phyloP scores from a whole-genome alignment of 2,113 vertebrate genomes.

The Pangasianodon gigas region DNA sequence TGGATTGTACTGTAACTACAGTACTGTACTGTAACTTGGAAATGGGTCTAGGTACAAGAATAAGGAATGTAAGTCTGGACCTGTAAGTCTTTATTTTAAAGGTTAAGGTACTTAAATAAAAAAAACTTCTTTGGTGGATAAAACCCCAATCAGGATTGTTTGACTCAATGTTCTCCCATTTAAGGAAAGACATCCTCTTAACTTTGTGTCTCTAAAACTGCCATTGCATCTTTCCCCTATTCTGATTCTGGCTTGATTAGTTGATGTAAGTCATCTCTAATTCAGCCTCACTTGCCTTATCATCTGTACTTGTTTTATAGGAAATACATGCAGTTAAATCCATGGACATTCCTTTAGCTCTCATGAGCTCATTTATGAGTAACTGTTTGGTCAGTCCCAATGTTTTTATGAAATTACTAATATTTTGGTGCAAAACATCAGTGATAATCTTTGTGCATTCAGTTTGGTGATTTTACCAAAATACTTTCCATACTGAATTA shows the following conservation, averaged over 20 bases:
- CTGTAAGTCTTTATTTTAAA: not conserved
- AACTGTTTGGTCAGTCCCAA: not conserved
- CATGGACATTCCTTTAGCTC: not conserved
- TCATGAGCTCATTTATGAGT: not conserved
- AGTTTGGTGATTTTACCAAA: no score
- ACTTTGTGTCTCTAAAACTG: not conserved
- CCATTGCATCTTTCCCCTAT: not conserved
- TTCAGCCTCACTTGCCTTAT: not conserved
- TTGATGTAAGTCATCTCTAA: not conserved
- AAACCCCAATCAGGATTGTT: not conserved
- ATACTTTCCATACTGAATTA: not conserved
- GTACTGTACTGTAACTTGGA: not conserved
- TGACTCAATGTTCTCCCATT: not conserved
- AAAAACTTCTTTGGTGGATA: not conserved
- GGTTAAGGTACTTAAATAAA: not conserved
- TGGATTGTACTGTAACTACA: not conserved
- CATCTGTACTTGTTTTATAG: not conserved
- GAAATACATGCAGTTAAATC: not conserved
- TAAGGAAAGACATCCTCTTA: not conserved
- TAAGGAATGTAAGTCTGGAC: not conserved
- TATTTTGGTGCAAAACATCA: not conserved
- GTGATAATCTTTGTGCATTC: not conserved
- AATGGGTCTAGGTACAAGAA: not conserved
- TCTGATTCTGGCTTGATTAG: not conserved
- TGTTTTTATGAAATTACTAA: not conserved